These are phyloP conservation scores for Sarcophaga variegata DNA, from an alignment of 2,888 invertebrate species.

Conservation along the genomic window DNA sequence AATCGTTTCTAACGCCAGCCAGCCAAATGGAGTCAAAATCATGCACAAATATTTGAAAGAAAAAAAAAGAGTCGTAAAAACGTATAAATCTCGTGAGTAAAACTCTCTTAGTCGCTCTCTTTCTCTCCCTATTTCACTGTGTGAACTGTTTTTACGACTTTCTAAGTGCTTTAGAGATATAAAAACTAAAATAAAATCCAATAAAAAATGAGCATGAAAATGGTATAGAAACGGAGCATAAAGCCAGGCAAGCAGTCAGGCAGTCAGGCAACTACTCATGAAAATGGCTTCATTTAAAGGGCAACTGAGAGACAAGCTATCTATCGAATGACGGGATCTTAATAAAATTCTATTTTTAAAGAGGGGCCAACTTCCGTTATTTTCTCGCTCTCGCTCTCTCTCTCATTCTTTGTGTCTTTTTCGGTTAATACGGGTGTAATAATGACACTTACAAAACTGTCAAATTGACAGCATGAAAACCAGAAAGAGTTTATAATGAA, in stretches of 20 bases:
- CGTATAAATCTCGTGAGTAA: constrained; percentile 61
- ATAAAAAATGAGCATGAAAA: constrained; percentile 32
- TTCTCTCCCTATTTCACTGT: background rate
- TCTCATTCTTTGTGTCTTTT: background rate
- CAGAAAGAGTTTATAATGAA: background rate
- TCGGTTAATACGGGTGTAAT: constrained; percentile 51
- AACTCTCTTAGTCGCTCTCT: background rate
- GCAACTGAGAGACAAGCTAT: background rate
- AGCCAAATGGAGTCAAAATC: constrained; percentile 50
- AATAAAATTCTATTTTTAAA: constrained; percentile 4
- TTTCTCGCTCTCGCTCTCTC: background rate
- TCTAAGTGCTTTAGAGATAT: constrained; percentile 72
- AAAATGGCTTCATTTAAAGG: constrained; percentile 58
- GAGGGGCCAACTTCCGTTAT: constrained; percentile 55
- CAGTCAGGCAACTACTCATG: background rate
- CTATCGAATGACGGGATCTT: background rate
- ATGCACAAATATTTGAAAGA: constrained; percentile 50
- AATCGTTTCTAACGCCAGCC: background rate
- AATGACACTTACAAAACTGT: constrained; percentile 77
- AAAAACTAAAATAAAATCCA: constrained; percentile 61
- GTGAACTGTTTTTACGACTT: constrained; percentile 77
- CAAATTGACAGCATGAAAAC: constrained; percentile 73
- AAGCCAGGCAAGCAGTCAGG: background rate
- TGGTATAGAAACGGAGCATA: constrained; percentile 15
- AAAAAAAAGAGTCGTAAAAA: background rate